Evolutionary conservation across 2,113 vertebrate species (phyloP).

Genomic region (Paradisaea rubra): DNA sequence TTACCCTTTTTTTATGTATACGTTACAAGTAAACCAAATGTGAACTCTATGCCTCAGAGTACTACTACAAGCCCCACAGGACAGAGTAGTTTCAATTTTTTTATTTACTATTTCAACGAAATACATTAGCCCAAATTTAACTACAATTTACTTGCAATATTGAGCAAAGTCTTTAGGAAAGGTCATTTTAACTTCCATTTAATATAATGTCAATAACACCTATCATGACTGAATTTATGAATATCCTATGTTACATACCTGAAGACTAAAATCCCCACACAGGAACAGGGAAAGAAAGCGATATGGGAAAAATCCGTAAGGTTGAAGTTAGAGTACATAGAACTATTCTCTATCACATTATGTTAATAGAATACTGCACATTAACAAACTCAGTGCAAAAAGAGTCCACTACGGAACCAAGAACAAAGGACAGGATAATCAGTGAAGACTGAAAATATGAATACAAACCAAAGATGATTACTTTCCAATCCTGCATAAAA

Average conservation of each 20-base stretch:
- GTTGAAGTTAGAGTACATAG: not conserved
- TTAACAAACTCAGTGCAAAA: not conserved
- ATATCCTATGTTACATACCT: not conserved
- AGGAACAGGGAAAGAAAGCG: not conserved
- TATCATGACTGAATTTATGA: not conserved
- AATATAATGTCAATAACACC: not conserved
- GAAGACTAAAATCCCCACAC: not conserved
- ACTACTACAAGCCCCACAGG: not conserved
- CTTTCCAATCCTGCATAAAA: not conserved
- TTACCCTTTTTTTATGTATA: not conserved
- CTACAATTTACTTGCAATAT: not conserved
- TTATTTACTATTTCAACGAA: not conserved
- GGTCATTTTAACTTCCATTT: not conserved
- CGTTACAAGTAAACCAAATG: not conserved
- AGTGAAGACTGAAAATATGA: not conserved
- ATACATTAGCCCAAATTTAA: not conserved
- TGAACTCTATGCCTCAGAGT: not conserved
- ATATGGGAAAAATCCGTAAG: not conserved
- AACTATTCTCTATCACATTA: not conserved
- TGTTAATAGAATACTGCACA: not conserved
- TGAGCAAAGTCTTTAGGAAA: not conserved
- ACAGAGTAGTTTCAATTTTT: rapidly evolving
- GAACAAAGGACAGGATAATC: not conserved
- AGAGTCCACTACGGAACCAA: not conserved
- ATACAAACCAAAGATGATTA: not conserved